These are phyloP conservation scores for Drosophila nebulosa DNA, from an alignment of 1,140 invertebrate genomes.

Conservation along the genomic window DNA sequence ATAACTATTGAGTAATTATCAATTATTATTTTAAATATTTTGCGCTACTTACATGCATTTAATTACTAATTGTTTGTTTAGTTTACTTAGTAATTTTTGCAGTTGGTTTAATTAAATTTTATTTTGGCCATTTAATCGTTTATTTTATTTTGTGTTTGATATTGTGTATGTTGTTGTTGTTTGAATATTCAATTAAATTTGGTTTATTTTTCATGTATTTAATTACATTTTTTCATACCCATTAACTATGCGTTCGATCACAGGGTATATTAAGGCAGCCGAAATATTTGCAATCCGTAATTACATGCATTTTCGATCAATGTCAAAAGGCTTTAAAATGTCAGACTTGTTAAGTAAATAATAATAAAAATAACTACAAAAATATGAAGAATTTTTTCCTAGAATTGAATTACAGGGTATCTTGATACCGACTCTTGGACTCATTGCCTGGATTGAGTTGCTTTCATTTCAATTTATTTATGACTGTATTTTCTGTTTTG, in stretches of 20 bases:
- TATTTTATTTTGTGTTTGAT: conserved; percentile 1
- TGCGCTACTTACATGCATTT: conserved; percentile 70
- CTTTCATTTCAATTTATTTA: conserved; percentile 36
- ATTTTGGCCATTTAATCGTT: conserved; percentile 51
- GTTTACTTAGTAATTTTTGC: conserved; percentile 31
- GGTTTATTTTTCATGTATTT: not conserved
- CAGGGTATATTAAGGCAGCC: not conserved
- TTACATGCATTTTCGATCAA: conserved; percentile 5
- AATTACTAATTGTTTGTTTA: conserved; percentile 39
- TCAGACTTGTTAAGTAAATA: no score
- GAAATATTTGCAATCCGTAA: not conserved
- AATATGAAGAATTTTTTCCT: no score
- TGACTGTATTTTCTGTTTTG: conserved; percentile 24
- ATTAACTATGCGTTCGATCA: not conserved
- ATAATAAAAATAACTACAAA: no score
- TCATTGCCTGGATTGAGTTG: not conserved
- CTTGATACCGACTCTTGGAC: not conserved
- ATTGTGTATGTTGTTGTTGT: conserved; percentile 2
- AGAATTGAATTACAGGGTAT: not conserved
- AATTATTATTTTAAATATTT: conserved; percentile 32
- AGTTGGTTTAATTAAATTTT: conserved; percentile 34
- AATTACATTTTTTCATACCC: not conserved
- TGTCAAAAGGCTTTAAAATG: no score
- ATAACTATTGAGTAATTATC: conserved; percentile 18
- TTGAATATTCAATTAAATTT: conserved; percentile 46